Evolutionary conservation across 2,113 vertebrate species (phyloP).

Genomic region (Dromiciops gliroides): DNA sequence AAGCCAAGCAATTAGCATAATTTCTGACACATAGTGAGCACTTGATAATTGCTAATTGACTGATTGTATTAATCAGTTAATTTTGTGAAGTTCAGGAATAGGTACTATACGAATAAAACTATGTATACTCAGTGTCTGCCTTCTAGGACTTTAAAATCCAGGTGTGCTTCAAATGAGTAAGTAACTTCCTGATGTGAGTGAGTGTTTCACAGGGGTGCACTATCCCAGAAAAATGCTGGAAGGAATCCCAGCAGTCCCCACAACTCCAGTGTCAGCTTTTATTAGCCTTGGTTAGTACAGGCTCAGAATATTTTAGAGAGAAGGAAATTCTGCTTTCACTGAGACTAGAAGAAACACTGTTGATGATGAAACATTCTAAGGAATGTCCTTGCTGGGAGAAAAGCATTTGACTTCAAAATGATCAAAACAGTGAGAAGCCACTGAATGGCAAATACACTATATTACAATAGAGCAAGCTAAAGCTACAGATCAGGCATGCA

Average conservation of each 20-base stretch:
- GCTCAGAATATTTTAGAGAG: not conserved
- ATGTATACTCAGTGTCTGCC: not conserved
- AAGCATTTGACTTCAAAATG: slow-evolving; percentile 69
- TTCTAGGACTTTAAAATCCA: not conserved
- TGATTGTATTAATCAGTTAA: not conserved
- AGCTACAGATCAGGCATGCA: slow-evolving; percentile 43
- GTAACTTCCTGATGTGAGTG: not conserved
- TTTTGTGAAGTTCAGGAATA: not conserved
- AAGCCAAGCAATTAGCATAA: not conserved
- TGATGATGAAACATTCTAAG: slow-evolving; percentile 68
- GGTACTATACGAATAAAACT: not conserved
- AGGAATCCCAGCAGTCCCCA: slow-evolving; percentile 12
- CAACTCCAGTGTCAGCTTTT: slow-evolving; percentile 16
- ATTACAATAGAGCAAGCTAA: slow-evolving; percentile 62
- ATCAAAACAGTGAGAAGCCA: slow-evolving; percentile 67
- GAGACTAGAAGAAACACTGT: slow-evolving; percentile 45
- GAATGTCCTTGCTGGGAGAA: slow-evolving; percentile 69
- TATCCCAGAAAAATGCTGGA: not conserved
- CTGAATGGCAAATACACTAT: slow-evolving; percentile 45
- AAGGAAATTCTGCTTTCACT: slow-evolving; percentile 53
- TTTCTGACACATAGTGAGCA: not conserved
- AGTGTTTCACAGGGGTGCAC: not conserved
- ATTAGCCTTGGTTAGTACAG: not conserved
- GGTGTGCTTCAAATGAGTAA: not conserved
- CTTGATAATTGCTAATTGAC: not conserved